A percentile compares a stretch with the other conserved stretches of the same genome.
These are phyloP conservation scores for Agelaius phoeniceus DNA, from an alignment of 2,113 vertebrate genomes.

Conservation along the genomic window DNA sequence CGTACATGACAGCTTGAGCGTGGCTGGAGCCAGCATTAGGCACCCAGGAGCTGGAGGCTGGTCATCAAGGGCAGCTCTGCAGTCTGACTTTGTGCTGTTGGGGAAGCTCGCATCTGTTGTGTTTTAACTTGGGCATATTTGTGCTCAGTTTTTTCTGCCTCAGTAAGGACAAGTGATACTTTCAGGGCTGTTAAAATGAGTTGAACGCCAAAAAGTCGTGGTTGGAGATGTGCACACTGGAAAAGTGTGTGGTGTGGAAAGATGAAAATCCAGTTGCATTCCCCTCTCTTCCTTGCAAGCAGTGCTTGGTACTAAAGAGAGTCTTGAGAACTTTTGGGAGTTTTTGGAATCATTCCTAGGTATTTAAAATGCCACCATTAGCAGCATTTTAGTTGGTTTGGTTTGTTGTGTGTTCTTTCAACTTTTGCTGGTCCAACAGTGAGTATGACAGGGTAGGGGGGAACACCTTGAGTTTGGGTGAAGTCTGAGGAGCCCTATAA, in stretches of 20 bases:
- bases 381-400: not conserved
- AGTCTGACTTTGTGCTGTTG: not conserved
- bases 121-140: not conserved
- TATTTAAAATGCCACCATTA: not conserved
- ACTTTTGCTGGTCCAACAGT: not conserved
- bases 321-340: not conserved
- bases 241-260: not conserved
- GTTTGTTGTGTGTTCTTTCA: not conserved
- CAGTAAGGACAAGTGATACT: not conserved
- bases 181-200: not conserved
- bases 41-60: not conserved
- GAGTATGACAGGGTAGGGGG: not conserved
- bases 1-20: rapidly evolving
- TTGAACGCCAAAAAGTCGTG: not conserved
- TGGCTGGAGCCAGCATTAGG: not conserved
- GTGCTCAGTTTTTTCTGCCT: not conserved
- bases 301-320: not conserved
- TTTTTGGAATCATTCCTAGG: not conserved
- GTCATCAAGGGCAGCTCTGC: not conserved
- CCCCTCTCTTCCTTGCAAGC: not conserved
- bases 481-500: not conserved
- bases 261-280: not conserved
- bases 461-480: not conserved
- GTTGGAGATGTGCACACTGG: not conserved
- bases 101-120: conserved; percentile 7